A percentile compares a stretch with the other conserved stretches of the same genome.
Conservation (phyloP, 2,113 vertebrate genomes). For the Solenodon paradoxus region DNA sequence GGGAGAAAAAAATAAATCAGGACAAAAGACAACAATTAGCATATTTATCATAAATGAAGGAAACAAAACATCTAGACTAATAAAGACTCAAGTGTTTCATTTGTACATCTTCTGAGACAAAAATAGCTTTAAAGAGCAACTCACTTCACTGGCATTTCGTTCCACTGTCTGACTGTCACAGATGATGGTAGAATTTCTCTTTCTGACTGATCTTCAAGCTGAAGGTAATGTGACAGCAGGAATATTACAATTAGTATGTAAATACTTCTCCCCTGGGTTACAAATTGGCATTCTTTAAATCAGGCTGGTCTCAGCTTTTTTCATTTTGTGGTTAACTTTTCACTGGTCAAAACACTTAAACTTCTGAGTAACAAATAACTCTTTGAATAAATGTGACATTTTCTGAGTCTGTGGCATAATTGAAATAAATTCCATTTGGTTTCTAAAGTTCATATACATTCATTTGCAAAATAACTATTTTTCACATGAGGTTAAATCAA, state of each 20-base stretch:
- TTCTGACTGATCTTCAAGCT: constrained; percentile 80
- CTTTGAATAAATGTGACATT: constrained; percentile 41
- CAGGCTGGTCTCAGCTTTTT: constrained; percentile 4
- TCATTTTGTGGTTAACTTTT: constrained; percentile 44
- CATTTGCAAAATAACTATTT: not conserved
- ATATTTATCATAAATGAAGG: constrained; percentile 43
- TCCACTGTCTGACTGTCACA: constrained; percentile 77
- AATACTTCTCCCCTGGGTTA: constrained; percentile 48
- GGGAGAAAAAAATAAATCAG: not conserved
- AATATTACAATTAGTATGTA: constrained; percentile 72
- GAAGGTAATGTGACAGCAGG: constrained; percentile 75
- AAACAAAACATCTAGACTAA: constrained; percentile 21
- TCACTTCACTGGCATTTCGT: constrained; percentile 85
- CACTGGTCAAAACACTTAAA: constrained; percentile 50
- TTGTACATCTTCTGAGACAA: constrained; percentile 34
- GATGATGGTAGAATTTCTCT: constrained; percentile 71
- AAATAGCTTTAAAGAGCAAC: constrained; percentile 80
- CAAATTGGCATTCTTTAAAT: constrained; percentile 56
- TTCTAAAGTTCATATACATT: not conserved
- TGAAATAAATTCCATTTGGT: constrained; percentile 19
- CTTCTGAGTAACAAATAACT: constrained; percentile 18
- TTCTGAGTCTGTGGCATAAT: not conserved
- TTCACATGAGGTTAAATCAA: not conserved
- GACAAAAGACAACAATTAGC: constrained; percentile 31
- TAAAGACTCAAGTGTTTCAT: constrained; percentile 9